A percentile compares a stretch with the other conserved stretches of the same genome.
Evolutionary conservation across 2,888 invertebrate species (phyloP).

Genomic region (Conops quadrifasciatus): DNA sequence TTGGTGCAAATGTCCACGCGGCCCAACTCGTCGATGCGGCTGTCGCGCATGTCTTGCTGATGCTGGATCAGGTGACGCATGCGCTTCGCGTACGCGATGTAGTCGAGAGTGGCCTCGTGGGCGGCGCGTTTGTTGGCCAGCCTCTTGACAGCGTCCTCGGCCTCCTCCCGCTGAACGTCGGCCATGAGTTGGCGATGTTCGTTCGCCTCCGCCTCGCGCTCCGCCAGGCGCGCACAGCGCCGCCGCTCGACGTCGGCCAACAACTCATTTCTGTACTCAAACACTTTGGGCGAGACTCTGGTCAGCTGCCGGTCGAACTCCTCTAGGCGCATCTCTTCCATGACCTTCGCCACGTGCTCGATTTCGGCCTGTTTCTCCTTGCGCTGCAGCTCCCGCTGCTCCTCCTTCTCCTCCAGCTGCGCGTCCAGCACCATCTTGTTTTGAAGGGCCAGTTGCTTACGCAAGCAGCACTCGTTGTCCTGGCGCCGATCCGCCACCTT

Average conservation of each 20-base stretch:
- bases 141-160: constrained; percentile 45
- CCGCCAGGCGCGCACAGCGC: constrained; percentile 38
- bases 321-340: constrained; percentile 50
- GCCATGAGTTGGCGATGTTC: constrained; percentile 51
- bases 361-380: constrained; percentile 47
- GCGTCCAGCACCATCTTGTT: constrained; percentile 44
- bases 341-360: constrained; percentile 42
- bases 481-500: constrained; percentile 47
- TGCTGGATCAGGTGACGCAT: constrained; percentile 52
- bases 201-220: constrained; percentile 44
- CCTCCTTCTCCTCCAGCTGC: constrained; percentile 46
- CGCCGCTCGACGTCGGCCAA: constrained; percentile 48
- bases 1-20: constrained; percentile 55
- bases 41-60: constrained; percentile 49
- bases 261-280: constrained; percentile 51
- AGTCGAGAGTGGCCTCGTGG: constrained; percentile 52
- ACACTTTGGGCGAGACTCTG: constrained; percentile 20
- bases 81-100: constrained; percentile 52
- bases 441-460: constrained; percentile 46
- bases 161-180: constrained; percentile 51
- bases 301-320: constrained; percentile 45
- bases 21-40: constrained; percentile 52
- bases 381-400: constrained; percentile 40
- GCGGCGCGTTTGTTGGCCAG: constrained; percentile 45
- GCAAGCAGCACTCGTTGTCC: constrained; percentile 46